Evolutionary conservation across 2,888 invertebrate genomes (phyloP), one percentile per base, ranked within the genome.

Genomic region (Dynastes hyllus): DNA sequence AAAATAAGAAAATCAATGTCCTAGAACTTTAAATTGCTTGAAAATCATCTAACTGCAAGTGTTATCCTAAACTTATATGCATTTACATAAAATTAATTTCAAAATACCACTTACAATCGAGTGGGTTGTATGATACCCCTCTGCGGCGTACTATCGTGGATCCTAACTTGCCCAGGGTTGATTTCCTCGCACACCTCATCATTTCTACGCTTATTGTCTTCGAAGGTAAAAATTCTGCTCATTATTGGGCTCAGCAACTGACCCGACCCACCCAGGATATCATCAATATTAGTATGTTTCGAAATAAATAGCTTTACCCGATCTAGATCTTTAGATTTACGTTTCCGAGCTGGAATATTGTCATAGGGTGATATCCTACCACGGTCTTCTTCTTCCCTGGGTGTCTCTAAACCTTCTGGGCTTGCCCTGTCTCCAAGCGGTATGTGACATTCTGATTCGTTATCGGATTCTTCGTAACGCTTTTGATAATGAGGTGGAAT

Each of bases 281-380:
- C 97, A 87, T 97, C 97, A 83, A 97, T 97, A 88, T 97, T 95
- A 61, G 94, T 94, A 88, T 95, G 95, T 78, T 93, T 92, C 11
- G 97, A 96, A 83, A 97, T 96, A 87, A 96, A 98, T 77, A 93
- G 89, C 77, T 90, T 91, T 86, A 83, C 89, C 87, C 84, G 89
- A 84, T 91, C 87, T 88, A 84, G 83, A 6, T 84, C 85, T 61
- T 81, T 80, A 65, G 79, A 82, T 27, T 73, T 63, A 32, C 55
- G 70, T 13, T 22, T 63, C 1, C 29, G 78, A 61, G 51, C 80
- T 83, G 91, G 91, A 83, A 93, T 91, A 87, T 94, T 95, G 88
- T 95, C 95, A 85, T 95, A 95, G 27, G 94, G 94, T 67, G 94
- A 94, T 63, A 90, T 88, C 70, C 93, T 90, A 83, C 91, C 85